Evolutionary conservation across 2,888 invertebrate genomes (phyloP), one percentile per base, ranked within the genome.

Genomic region (Aleiodes leptofemur): DNA sequence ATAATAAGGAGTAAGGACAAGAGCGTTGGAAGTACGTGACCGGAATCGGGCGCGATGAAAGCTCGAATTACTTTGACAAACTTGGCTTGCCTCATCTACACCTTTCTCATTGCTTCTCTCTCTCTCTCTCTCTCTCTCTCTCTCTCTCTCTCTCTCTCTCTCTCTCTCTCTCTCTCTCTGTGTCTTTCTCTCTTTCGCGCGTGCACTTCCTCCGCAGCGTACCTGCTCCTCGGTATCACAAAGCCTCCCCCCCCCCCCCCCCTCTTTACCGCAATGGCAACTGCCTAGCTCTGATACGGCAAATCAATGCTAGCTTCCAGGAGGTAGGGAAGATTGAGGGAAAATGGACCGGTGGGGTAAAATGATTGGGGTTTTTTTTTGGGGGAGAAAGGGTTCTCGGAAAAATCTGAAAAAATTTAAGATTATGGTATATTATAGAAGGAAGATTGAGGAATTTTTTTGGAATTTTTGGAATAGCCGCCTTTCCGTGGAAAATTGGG

Each of bases 11-110:
- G 73, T 75, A 77, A 79, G 75, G 81, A 79, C 81, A 80, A 80
- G 80, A 74, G 78, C 71, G 78, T 72, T 64, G 75, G 77, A 75
- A 74, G 71, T 76, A 76, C 74, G 77, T 78, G 77, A 73, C 69
- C 68, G 70, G 72, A 76, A 64, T 73, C 73, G 59, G 72, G 23
- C 66, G 70, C 71, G 66, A 76, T 73, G 73, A 61, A 59, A 77
- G 70, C 74, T 74, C 70, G 84, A 86, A 86, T 86, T 86, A 86
- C 86, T 86, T 86, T 85, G 85, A 86, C 86, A 85, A 86, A 86
- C 83, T 86, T 79, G 76, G 77, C 70, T 68, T 43, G 51, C 14
- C 68, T 51, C 23, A 11, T 51, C 16, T 14, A 14, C 14, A 13
- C 38, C 66, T 23, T 11, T 50, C 38, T 68, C 56, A 7, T 43